A percentile compares a stretch with the other conserved stretches of the same genome.
phyloP scores from a whole-genome alignment of 2,797 vertebrate species.

The Microchirus variegatus region DNA sequence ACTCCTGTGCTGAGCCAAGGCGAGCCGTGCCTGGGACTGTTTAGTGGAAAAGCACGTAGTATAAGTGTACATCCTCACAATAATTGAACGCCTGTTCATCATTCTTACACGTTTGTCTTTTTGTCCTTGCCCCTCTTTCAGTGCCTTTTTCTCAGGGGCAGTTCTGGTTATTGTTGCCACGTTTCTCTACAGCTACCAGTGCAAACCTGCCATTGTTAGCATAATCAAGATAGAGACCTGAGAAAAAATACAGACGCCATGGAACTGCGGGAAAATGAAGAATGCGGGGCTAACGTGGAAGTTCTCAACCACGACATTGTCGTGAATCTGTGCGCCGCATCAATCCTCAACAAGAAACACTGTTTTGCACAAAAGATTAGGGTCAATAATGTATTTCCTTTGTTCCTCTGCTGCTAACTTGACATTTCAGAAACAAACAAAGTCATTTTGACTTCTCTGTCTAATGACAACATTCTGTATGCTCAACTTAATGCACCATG shows the following conservation, averaged over 20 bases:
- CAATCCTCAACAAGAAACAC: neutral
- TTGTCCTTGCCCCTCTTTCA: slow-evolving; percentile 50
- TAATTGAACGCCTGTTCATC: neutral
- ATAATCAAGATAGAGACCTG: slow-evolving; percentile 65
- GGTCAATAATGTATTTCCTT: no score
- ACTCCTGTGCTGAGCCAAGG: no score
- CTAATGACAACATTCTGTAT: neutral
- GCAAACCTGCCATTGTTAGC: slow-evolving; percentile 81
- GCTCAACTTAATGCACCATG: neutral
- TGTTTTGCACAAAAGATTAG: slow-evolving; percentile 21
- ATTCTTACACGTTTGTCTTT: slow-evolving; percentile 3
- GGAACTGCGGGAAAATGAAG: no score
- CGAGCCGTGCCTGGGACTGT: no score
- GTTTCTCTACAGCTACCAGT: slow-evolving; percentile 91
- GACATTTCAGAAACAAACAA: neutral
- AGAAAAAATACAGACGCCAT: neutral
- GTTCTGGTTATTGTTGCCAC: slow-evolving; percentile 93
- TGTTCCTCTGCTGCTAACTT: no score
- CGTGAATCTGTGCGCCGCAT: neutral
- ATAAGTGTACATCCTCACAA: no score
- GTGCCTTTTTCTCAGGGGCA: slow-evolving; percentile 92
- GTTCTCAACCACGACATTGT: neutral
- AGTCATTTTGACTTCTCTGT: neutral
- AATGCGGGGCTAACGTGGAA: no score
- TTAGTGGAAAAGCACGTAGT: no score